phyloP scores from a whole-genome alignment of 2,797 vertebrate genomes.

The Etheostoma perlongum region DNA sequence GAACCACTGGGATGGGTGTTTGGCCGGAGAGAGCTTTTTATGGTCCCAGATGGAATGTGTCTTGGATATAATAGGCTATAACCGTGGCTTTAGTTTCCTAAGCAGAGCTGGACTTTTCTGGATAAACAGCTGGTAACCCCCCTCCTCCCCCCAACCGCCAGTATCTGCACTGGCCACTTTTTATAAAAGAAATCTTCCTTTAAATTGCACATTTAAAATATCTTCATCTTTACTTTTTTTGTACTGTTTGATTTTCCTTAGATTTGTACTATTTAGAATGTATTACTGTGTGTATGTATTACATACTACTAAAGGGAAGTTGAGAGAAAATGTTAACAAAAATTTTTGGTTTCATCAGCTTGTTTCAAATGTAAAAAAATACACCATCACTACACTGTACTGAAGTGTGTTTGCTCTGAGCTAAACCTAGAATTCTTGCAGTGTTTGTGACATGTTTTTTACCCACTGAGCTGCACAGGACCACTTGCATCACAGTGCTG shows the following conservation, averaged over 20 bases:
- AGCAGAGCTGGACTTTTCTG: constrained; percentile 31
- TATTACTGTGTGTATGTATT: too few species aligned
- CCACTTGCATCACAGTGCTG: background rate
- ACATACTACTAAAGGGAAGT: constrained; percentile 5
- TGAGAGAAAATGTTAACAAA: background rate
- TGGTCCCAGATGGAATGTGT: constrained; percentile 52
- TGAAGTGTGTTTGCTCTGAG: background rate
- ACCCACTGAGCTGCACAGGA: background rate
- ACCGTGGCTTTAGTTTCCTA: constrained; percentile 23
- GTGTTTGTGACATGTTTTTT: constrained; percentile 7
- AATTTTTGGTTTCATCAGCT: background rate
- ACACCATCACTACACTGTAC: background rate
- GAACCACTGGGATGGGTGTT: constrained; percentile 52
- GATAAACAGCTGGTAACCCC: constrained; percentile 26
- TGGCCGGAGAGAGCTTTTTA: constrained; percentile 46
- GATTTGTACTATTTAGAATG: too few species aligned
- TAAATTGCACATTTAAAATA: too few species aligned
- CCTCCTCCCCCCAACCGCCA: too few species aligned
- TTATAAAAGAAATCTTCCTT: too few species aligned
- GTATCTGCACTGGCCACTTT: too few species aligned
- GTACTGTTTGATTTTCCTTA: too few species aligned
- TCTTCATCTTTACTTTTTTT: too few species aligned
- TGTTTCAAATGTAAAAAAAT: background rate
- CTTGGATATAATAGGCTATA: constrained; percentile 29
- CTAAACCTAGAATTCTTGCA: constrained; percentile 4